A percentile compares a stretch with the other conserved stretches of the same genome.
Evolutionary conservation across 2,888 invertebrate species (phyloP).

Genomic region (Azorinus chamasolen): DNA sequence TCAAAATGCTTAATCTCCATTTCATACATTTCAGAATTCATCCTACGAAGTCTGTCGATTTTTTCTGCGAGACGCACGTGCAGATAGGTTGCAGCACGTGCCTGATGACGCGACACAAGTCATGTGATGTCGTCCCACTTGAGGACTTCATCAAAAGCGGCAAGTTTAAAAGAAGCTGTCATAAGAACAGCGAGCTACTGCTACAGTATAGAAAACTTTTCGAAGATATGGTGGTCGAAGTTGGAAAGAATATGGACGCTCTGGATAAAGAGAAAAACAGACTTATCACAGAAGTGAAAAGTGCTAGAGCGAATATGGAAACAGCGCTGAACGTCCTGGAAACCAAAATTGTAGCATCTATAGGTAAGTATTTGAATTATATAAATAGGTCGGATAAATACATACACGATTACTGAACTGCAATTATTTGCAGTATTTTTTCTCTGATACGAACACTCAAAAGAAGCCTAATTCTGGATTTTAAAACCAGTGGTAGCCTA

Average conservation of each 20-base stretch:
- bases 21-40: slow-evolving; percentile 29
- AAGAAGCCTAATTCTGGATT: too few relatives aligned
- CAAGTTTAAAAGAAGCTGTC: slow-evolving; percentile 53
- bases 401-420: too few relatives aligned
- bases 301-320: slow-evolving; percentile 21
- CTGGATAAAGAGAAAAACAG: slow-evolving; percentile 34
- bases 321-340: slow-evolving; percentile 34
- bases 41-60: slow-evolving; percentile 48
- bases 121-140: slow-evolving; percentile 40
- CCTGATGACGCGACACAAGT: slow-evolving; percentile 52
- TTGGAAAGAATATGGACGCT: slow-evolving; percentile 37
- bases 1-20: too few relatives aligned
- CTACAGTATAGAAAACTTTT: slow-evolving; percentile 55
- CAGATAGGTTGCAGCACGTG: slow-evolving; percentile 56
- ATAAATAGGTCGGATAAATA: too few relatives aligned
- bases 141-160: slow-evolving; percentile 51
- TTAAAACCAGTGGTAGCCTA: too few relatives aligned
- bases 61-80: slow-evolving; percentile 54
- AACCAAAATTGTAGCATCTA: slow-evolving; percentile 20
- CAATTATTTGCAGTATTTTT: too few relatives aligned
- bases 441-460: too few relatives aligned
- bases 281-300: slow-evolving; percentile 39
- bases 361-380: slow-evolving; percentile 40
- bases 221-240: slow-evolving; percentile 45
- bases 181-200: slow-evolving; percentile 51